Evolutionary conservation across 2,888 invertebrate species (phyloP), one percentile per base, ranked within the genome.

Genomic region (Hybos culiciformis): DNA sequence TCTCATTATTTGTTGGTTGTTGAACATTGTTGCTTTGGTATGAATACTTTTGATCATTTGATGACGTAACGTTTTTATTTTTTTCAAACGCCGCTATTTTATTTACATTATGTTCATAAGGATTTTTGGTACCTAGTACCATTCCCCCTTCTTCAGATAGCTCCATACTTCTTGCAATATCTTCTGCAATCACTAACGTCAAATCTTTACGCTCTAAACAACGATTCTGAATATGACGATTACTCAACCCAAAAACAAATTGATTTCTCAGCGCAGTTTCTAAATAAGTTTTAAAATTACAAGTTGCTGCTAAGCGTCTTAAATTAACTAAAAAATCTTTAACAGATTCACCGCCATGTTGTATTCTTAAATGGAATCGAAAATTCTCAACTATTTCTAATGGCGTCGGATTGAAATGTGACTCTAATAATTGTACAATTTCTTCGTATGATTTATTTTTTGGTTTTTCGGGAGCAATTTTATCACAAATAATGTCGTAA

Each of bases 201-300:
- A 39, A 40, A 18, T 53, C 43, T 29, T 49, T 48, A 15, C 34
- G 41, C 43, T 54, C 53, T 20, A 55, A 41, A 12, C 53, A 40
- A 19, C 56, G 41, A 15, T 45, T 47, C 46, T 55, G 50, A 4
- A 53, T 49, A 37, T 53, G 52, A 23, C 47, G 42, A 37, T 49
- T 52, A 15, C 47, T 33, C 33, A 55, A 37, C 1, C 54, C 54
- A 45, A 54, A 54, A 32, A 54, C 52, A 39, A 56, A 54, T 46
- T 52, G 51, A 41, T 54, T 55, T 34, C 52, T 31, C 32, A 53
- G 8, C 29, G 32, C 53, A 19, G 48, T 52, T 11, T 50, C 50
- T 36, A 55, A 45, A 41, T 48, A 53, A 14, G 21, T 32, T 14
- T 47, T 49, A 44, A 54, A 53, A 34, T 53, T 53, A 41, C 52